These are phyloP conservation scores for Streptopelia turtur DNA, from an alignment of 2,797 vertebrate species.

Conservation along the genomic window DNA sequence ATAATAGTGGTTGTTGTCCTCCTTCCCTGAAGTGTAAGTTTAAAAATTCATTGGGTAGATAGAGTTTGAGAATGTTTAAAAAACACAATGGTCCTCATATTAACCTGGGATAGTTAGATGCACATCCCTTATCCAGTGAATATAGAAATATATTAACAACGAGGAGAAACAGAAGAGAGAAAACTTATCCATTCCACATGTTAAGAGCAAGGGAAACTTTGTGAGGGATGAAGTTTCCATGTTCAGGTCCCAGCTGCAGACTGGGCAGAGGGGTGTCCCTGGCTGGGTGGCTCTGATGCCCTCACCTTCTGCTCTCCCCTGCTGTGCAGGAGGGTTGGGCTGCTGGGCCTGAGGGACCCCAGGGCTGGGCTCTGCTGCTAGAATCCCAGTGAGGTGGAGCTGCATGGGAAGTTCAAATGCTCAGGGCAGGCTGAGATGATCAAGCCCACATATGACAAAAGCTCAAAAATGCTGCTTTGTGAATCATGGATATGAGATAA, in stretches of 20 bases:
- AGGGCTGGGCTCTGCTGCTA: neutral
- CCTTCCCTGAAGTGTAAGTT: neutral
- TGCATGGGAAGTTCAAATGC: neutral
- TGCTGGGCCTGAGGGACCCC: neutral
- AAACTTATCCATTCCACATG: neutral
- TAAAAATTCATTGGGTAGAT: neutral
- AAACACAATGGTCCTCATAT: neutral
- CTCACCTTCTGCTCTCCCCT: neutral
- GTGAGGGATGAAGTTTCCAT: neutral
- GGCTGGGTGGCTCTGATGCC: neutral
- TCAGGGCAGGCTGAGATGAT: neutral
- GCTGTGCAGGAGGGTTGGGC: neutral
- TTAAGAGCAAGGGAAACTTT: neutral
- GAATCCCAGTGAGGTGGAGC: neutral
- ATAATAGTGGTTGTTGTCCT: neutral
- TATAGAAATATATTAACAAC: neutral
- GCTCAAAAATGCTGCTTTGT: neutral
- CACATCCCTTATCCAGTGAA: neutral
- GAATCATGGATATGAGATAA: neutral
- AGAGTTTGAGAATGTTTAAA: neutral
- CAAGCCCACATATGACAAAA: neutral
- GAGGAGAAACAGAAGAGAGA: neutral
- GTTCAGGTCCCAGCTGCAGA: neutral
- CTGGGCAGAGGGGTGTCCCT: neutral
- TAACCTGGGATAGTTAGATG: neutral